Base-by-base conservation (phyloP, 2,888 invertebrate genomes). In the Seira ritae region DNA sequence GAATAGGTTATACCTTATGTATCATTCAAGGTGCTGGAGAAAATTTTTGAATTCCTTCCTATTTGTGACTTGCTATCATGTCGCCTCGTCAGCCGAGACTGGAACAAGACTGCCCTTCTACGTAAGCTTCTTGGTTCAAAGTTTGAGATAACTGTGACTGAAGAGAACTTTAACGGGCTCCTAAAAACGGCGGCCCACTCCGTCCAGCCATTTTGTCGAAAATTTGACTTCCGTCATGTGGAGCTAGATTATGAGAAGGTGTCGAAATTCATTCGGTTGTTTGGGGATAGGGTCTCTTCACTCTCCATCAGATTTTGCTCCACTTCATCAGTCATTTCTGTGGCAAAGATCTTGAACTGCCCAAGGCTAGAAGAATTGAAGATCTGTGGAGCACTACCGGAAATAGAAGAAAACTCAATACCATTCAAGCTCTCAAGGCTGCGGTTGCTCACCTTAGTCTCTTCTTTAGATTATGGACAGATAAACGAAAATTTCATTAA, bases 21-120 rank as follows among this genome's bases (percentile, higher is more conserved):
- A n/a, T n/a, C n/a, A n/a, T n/a, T n/a, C n/a, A n/a, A 86, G 86
- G 73, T 86, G n/a, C 67, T 86, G 73, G 86, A 86, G 50, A 74
- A 76, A 68, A 71, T 86, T n/a, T 81, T 86, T 60, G 72, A 70
- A 1, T 80, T 72, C 46, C 74, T 86, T 4, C 31, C 80, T 0
- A 24, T 50, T 1, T 1, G 31, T 1, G 76, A 84, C 10, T 69
- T 86, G 12, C 78, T 85, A 3, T 67, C 50, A 22, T 80, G 72
- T 12, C 42, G 86, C 23, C 65, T 74, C 1, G 85, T 85, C 0
- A 76, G 80, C 62, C 72, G 19, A 24, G 70, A 80, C n/a, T 86
- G 86, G 86, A 84, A 84, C 31, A 76, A 37, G 60, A 79, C 72
- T 0, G 76, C 62, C 15, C 78, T 85, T 4, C 23, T 85, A 4